These are phyloP conservation scores for Pachyseris speciosa DNA, from an alignment of 64 coral and sea anemone species.

Conservation along the genomic window DNA sequence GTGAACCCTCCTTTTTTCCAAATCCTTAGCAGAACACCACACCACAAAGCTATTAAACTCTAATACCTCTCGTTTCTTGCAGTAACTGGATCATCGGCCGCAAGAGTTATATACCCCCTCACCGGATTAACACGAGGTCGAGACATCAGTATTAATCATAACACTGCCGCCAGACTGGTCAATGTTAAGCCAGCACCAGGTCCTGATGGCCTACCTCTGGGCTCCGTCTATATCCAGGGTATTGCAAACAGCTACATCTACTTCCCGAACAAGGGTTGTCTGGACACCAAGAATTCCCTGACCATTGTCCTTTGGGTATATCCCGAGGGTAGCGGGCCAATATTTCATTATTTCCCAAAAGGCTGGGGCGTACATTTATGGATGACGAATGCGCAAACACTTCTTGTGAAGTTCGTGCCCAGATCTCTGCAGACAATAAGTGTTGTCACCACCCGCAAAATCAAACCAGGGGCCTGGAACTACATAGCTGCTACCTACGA, in stretches of 20 bases:
- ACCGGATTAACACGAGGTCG: conserved; percentile 40
- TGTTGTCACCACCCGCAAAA: conserved; percentile 40
- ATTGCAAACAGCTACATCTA: conserved; percentile 75
- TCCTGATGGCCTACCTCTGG: conserved; percentile 51
- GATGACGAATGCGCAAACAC: conserved; percentile 56
- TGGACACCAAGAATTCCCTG: conserved; percentile 72
- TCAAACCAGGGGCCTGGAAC: conserved; percentile 57
- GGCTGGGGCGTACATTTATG: conserved; percentile 79
- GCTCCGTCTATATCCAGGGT: conserved; percentile 58
- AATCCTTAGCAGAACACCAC: too few relatives aligned
- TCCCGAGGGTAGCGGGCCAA: conserved; percentile 70
- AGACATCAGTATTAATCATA: conserved; percentile 59
- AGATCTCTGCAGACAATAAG: conserved; percentile 33
- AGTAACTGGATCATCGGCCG: conserved; percentile 59
- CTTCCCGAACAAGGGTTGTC: conserved; percentile 63
- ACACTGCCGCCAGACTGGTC: conserved; percentile 31
- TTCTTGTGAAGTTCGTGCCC: conserved; percentile 67
- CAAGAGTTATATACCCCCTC: conserved; percentile 65
- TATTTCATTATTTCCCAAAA: conserved; percentile 74
- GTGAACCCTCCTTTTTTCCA: too few relatives aligned
- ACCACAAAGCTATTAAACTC: not conserved
- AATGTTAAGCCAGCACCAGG: conserved; percentile 65
- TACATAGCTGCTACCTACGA: conserved; percentile 66
- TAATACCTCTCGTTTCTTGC: not conserved
- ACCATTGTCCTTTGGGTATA: conserved; percentile 77